Evolutionary conservation across 2,113 vertebrate genomes (phyloP), one percentile per base, ranked within the genome.

Genomic region (Promerops cafer): DNA sequence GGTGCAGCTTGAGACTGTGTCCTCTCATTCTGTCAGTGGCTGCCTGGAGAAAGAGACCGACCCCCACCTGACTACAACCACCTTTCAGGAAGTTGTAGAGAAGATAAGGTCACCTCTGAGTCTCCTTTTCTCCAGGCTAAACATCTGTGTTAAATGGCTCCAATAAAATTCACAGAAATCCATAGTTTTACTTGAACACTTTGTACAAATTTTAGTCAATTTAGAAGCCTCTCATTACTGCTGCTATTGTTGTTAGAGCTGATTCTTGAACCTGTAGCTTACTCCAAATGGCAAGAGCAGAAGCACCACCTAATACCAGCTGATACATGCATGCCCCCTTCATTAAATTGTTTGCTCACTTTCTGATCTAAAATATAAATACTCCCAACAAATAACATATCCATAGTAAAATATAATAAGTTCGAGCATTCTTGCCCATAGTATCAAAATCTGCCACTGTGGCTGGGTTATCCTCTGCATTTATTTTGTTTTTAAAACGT

Each of bases 131-230:
- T n/a, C n/a, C n/a, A n/a, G n/a, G n/a, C n/a, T n/a, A n/a, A n/a
- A n/a, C n/a, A n/a, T n/a, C n/a, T n/a, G n/a, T n/a, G n/a, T 11
- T 60, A 83, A 88, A 80, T 0, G 0, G 1, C 49, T 69, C 68
- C 37, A 70, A 52, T 53, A 49, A 87, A 76, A 89, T 69, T 93
- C 24, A 60, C 90, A 26, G 13, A 86, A 79, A 87, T 77, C 7
- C 17, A 27, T 47, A 37, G 31, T 49, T 88, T 91, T 33, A 40
- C 30, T 80, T 64, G 40, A 31, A 49, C 3, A 49, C 7, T 63
- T 75, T 42, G 11, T 71, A 31, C 9, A 65, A 53, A 30, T 82
- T 92, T 79, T 63, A 85, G 9, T 22, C 28, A 79, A 52, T 60
- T 75, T 70, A 63, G 16, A 16, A 90, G n/a, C 4, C 7, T 76